Evolutionary conservation across 2,888 invertebrate genomes (phyloP).

Genomic region (Zhuqinia jingwanae): DNA sequence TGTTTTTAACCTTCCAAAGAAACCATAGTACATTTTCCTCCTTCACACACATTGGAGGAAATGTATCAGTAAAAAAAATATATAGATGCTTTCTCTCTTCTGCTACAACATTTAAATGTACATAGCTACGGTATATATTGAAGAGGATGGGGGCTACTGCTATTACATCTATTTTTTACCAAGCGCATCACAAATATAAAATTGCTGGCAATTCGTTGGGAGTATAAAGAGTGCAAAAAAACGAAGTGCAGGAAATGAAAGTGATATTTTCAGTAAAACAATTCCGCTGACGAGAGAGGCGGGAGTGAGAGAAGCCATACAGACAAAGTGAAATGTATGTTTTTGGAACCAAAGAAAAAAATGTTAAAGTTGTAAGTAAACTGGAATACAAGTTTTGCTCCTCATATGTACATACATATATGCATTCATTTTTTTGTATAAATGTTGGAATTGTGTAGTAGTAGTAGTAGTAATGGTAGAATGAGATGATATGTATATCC

Average conservation of each 20-base stretch:
- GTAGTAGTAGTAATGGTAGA: no score
- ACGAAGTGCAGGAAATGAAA: constrained; percentile 77
- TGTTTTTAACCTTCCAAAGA: constrained; percentile 17
- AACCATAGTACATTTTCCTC: constrained; percentile 33
- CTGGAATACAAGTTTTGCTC: no score
- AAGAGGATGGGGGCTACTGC: no score
- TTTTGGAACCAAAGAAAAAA: constrained; percentile 43
- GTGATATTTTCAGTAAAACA: constrained; percentile 79
- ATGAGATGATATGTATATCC: constrained; percentile 37
- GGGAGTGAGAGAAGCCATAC: constrained; percentile 57
- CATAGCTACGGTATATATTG: no score
- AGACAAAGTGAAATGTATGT: constrained; percentile 66
- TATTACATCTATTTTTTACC: no score
- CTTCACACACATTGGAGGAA: no score
- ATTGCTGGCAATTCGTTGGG: constrained; percentile 64
- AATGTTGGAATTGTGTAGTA: no score
- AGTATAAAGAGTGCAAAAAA: constrained; percentile 65
- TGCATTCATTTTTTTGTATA: no score
- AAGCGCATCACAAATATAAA: constrained; percentile 55
- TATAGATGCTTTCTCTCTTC: no score
- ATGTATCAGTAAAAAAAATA: no score
- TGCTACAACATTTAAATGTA: no score
- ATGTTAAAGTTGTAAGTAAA: constrained; percentile 40
- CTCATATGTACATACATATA: not conserved
- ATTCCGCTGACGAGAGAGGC: constrained; percentile 73